A percentile compares a stretch with the other conserved stretches of the same genome.
Evolutionary conservation across 2,113 vertebrate genomes (phyloP).

Genomic region (Grallaria varia): DNA sequence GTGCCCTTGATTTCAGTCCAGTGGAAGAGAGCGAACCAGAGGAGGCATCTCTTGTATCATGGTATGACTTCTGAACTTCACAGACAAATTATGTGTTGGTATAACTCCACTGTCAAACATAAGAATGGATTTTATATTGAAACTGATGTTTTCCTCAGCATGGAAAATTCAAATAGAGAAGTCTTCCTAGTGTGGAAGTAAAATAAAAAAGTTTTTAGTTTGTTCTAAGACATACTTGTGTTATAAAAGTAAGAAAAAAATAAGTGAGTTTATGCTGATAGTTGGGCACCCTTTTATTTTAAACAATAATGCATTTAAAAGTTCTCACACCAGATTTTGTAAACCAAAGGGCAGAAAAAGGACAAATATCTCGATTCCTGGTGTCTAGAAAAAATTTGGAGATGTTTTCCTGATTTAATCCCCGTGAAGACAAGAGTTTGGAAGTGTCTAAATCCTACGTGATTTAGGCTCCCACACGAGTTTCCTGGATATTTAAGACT

Average conservation of each 20-base stretch:
- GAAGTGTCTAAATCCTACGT: neutral
- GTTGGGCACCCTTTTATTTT: neutral
- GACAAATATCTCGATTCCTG: neutral
- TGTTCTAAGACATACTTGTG: neutral
- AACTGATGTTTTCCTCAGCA: neutral
- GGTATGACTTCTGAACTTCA: conserved; percentile 72
- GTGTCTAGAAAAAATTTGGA: neutral
- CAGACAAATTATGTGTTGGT: neutral
- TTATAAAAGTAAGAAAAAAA: neutral
- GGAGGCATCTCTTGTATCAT: conserved; percentile 90
- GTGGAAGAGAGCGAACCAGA: conserved; percentile 87
- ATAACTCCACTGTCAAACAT: neutral
- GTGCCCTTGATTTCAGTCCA: conserved; percentile 94
- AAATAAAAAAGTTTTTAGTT: neutral
- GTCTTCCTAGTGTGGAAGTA: neutral
- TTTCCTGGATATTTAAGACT: neutral
- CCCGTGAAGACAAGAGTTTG: neutral
- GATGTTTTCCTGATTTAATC: neutral
- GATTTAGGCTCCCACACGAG: neutral
- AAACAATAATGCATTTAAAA: neutral
- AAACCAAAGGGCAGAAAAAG: neutral
- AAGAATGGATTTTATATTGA: neutral
- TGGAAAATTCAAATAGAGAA: neutral
- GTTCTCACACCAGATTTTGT: neutral
- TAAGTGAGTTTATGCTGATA: fast-evolving